Evolutionary conservation across 1,140 invertebrate species (phyloP), one percentile per base, ranked within the genome.

Genomic region (Hypsibius dujardini): DNA sequence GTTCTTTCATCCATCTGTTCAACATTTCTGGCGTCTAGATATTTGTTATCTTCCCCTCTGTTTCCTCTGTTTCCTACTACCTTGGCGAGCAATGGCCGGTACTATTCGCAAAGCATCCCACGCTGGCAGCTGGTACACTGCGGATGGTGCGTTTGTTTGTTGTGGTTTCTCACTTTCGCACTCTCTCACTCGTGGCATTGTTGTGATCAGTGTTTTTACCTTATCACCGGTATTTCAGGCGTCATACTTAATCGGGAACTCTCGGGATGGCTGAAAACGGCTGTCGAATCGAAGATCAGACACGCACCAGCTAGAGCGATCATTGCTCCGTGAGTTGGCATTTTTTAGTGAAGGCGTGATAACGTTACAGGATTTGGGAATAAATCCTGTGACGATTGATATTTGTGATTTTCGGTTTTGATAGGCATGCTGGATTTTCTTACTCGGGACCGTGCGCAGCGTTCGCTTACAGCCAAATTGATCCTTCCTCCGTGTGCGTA

Each of bases 391-490:
- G 28, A 28, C 28, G 28, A 28, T 28, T 46, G 46, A 67, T 46
- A 15, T 60, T 59, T 69, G 14, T 72, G 69, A 45, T 50, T 73
- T 73, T 74, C 72, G 73, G 76, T 77, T 74, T 59, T 86, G 86
- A 72, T 80, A 96, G 93, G 28, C 95, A 98, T 85, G 94, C 95
- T 73, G 95, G 95, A 0, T 98, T 98, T 79, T 88, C 87, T 69
- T 98, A 98, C 78, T 95, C 93, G 82, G 95, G 95, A 71, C 88
- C 89, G 56, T 95, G 92, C 83, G 90, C 89, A 76, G 95, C 90
- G 1, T 91, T 87, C 83, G 94, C 94, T 15, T 98, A 96, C 80
- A 87, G 92, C 75, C 94, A 98, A 85, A 86, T 98, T 76, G 92
- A 91, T 81, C 92, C 94, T 70, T 85, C 87, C 71, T 86, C 87